Evolutionary conservation across 2,797 vertebrate species (phyloP), one percentile per base, ranked within the genome.

Genomic region (Champsocephalus gunnari): DNA sequence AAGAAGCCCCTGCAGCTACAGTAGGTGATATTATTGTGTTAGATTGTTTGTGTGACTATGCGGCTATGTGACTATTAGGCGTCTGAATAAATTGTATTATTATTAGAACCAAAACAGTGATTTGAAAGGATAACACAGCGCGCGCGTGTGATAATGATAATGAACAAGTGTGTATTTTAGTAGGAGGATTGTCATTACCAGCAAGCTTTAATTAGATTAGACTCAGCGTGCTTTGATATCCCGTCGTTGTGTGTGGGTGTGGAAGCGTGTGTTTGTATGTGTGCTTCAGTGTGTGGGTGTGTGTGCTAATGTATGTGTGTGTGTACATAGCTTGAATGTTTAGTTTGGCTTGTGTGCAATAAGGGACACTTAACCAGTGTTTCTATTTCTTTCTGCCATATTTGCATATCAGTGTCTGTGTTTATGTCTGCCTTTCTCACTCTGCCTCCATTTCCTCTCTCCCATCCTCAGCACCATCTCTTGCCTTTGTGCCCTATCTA

Each of bases 191-290:
- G 90, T 92, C 89, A 89, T 92, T 91, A 92, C 93, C 88, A 87
- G 88, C 87, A 94, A 85, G 89, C 89, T 93, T 92, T 94, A 93
- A 95, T 93, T 94, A 93, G 92, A 91, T 93, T 93, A 94, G 85
- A 84, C 92, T 88, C 92, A 87, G 92, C 79, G 17, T 93, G 92
- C 89, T 90, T 85, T 75, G 77, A 88, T 88, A 86, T 69, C 88
- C 84, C 3, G 71, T 68, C 38, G 67, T 77, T 82, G 71, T 57
- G 56, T 68, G 51, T 56, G 43, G 6, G 19, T 44, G 10, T 17
- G 4, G 38, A 49, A 9, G 45, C 58, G 21, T 17, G 34, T 66
- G 59, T 48, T 51, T 12, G 24, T 58, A 56, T 55, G 12, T 49
- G 51, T 4, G 28, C 28, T 28, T 28, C 28, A 28, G 28, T 28